These are phyloP conservation scores for Periparus ater DNA, from an alignment of 2,797 vertebrate species.

Conservation along the genomic window DNA sequence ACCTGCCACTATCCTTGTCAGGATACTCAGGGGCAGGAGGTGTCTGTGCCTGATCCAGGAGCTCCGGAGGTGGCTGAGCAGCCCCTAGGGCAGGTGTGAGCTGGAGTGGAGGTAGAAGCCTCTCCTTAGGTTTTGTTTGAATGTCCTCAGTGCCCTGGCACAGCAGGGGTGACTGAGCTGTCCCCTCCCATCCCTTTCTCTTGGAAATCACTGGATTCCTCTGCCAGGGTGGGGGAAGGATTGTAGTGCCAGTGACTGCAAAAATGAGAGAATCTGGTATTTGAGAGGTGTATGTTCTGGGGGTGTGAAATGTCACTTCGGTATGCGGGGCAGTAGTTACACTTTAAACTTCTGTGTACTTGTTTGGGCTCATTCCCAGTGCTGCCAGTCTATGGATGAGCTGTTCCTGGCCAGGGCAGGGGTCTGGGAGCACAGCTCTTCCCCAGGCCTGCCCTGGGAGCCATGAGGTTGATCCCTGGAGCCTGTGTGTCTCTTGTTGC, in stretches of 20 bases:
- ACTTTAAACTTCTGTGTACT: neutral
- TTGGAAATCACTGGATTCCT: neutral
- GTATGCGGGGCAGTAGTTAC: fast-evolving
- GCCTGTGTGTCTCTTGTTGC: neutral
- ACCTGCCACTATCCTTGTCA: neutral
- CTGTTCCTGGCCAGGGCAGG: neutral
- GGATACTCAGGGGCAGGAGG: neutral
- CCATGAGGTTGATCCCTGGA: neutral
- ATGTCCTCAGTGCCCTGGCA: neutral
- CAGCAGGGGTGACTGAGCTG: neutral
- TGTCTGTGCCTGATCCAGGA: neutral
- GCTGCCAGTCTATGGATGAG: neutral
- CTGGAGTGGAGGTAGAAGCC: neutral
- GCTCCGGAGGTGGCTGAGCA: neutral
- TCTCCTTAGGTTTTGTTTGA: neutral
- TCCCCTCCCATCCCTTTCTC: neutral
- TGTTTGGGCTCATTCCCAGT: neutral
- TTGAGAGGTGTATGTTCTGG: neutral
- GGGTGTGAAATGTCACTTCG: neutral
- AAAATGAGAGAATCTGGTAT: neutral
- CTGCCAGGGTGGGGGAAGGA: neutral
- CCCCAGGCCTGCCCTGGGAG: fast-evolving
- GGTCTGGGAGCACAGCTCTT: neutral
- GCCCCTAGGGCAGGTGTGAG: neutral
- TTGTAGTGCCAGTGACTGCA: neutral